Evolutionary conservation across 2,797 vertebrate species (phyloP).

Genomic region (Cossypha polioptera): DNA sequence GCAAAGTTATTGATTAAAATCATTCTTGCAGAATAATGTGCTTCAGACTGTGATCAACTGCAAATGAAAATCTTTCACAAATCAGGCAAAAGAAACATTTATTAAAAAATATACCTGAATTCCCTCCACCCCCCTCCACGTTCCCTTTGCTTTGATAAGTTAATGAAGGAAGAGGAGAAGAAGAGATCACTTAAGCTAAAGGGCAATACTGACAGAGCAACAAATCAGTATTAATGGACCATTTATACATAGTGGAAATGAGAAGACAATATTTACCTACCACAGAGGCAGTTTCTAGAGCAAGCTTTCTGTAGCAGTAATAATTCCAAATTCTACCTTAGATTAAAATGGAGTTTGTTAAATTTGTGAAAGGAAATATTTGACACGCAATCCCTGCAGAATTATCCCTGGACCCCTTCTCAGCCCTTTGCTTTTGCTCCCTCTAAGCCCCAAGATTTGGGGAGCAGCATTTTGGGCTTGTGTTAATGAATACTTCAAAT

Average conservation of each 20-base stretch:
- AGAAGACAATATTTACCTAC: not conserved
- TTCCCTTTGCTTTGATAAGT: not conserved
- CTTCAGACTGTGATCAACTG: not conserved
- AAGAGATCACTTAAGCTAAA: constrained; percentile 14
- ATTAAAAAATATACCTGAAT: not conserved
- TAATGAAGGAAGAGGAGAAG: not conserved
- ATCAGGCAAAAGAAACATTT: not conserved
- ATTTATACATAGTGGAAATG: not conserved
- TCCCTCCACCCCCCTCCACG: fast-evolving
- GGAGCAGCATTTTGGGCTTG: not conserved
- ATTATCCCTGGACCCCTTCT: not conserved
- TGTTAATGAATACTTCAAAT: not conserved
- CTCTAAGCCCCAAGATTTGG: not conserved
- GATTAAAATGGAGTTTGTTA: not conserved
- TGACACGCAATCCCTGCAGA: not conserved
- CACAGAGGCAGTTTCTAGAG: not conserved
- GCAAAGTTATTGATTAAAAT: not conserved
- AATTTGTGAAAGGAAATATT: not conserved
- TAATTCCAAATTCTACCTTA: not conserved
- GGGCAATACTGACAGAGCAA: not conserved
- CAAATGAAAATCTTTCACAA: constrained; percentile 11
- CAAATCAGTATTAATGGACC: constrained; percentile 6
- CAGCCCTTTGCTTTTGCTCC: not conserved
- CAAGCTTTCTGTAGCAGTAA: not conserved
- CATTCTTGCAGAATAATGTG: not conserved